Conservation (phyloP, 2,113 vertebrate genomes). For the Eulemur rufifrons region DNA sequence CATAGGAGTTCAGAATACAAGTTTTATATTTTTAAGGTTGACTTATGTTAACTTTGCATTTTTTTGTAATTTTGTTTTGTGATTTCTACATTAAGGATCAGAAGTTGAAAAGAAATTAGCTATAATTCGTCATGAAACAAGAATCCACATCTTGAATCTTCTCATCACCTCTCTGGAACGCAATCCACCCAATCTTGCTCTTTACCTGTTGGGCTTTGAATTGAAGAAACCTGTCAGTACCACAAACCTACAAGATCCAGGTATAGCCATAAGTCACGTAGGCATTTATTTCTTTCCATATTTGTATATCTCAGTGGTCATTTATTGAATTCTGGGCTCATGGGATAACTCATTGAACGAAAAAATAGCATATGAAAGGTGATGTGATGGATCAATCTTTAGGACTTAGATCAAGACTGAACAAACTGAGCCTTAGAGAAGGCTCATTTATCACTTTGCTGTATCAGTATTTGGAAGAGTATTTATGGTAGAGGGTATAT, state of each 20-base stretch:
- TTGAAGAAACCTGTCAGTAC: slow-evolving; percentile 96
- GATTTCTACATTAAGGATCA: slow-evolving; percentile 78
- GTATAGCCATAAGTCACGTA: slow-evolving; percentile 77
- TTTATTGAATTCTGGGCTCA: neutral
- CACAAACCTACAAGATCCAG: slow-evolving; percentile 97
- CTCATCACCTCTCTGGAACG: slow-evolving; percentile 97
- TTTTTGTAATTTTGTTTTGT: neutral
- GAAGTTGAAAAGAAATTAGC: slow-evolving; percentile 88
- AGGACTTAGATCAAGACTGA: neutral
- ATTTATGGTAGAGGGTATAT: neutral
- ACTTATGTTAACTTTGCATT: neutral
- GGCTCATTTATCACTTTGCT: neutral
- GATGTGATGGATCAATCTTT: neutral
- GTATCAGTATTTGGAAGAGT: neutral
- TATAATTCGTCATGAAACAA: slow-evolving; percentile 92
- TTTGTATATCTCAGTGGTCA: neutral
- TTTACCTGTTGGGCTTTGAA: slow-evolving; percentile 96
- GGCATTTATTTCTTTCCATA: neutral
- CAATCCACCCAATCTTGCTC: slow-evolving; percentile 93
- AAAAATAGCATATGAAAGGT: neutral
- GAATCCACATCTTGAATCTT: slow-evolving; percentile 97
- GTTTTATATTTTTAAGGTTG: slow-evolving; percentile 20
- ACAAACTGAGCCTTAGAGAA: neutral
- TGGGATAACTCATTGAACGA: slow-evolving; percentile 4
- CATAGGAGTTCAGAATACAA: neutral